Percentiles rank a stretch among this genome's conserved stretches.
These are phyloP conservation scores for Corvus cornix DNA, from an alignment of 2,113 vertebrate species.

Conservation along the genomic window DNA sequence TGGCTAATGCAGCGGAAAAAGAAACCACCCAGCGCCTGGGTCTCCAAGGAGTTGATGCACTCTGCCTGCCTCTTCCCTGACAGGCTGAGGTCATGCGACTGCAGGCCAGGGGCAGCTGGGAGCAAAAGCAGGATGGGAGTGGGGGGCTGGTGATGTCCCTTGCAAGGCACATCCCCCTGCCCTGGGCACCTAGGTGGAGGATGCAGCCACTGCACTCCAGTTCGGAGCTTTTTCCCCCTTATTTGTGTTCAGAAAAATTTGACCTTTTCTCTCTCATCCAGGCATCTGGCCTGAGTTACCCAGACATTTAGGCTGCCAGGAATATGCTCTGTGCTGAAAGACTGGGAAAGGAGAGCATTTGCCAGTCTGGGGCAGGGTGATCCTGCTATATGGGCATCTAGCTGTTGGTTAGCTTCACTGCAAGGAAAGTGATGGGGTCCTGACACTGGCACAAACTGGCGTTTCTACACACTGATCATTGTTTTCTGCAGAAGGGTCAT, in stretches of 20 bases:
- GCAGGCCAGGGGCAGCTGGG: neutral
- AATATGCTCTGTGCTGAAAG: neutral
- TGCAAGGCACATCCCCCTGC: neutral
- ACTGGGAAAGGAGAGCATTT: neutral
- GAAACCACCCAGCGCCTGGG: neutral
- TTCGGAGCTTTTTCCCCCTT: accelerated
- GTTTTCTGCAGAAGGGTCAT: neutral
- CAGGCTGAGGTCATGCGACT: neutral
- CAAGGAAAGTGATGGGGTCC: neutral
- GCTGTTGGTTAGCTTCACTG: neutral
- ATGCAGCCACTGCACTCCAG: accelerated
- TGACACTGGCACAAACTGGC: neutral
- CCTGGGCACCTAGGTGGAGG: neutral
- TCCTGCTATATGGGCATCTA: neutral
- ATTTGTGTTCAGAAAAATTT: neutral
- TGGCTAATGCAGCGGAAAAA: neutral
- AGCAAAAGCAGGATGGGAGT: neutral
- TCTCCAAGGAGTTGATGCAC: neutral
- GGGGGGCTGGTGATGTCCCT: neutral
- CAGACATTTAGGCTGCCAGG: neutral
- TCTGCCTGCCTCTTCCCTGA: neutral
- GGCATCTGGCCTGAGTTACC: neutral
- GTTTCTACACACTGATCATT: neutral
- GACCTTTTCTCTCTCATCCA: neutral
- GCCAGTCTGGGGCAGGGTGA: neutral